Evolutionary conservation across 1,140 invertebrate species (phyloP), one percentile per base, ranked within the genome.

Genomic region (Phymorhynchus buccinoides): DNA sequence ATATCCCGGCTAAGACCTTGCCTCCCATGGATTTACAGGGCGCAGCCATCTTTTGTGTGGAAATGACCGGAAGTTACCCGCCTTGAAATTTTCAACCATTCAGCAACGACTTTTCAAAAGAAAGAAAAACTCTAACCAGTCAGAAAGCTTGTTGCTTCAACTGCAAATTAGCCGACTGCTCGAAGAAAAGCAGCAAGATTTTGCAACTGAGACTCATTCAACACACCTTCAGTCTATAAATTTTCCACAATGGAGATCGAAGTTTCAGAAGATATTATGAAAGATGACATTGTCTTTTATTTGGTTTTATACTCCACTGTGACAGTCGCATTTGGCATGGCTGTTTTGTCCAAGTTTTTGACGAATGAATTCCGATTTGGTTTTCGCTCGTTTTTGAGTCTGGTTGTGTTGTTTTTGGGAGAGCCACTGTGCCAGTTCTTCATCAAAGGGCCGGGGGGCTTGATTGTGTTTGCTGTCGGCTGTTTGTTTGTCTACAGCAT

Each of bases 351-450:
- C 22, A 93, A 92, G 86, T 92, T 93, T 88, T 79, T 93, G 6
- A 92, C 91, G 39, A 91, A 93, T 87, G 91, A 93, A 89, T 91
- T 93, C 85, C 78, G 92, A 80, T 91, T 93, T 85, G 92, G 92
- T 52, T 91, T 93, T 85, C 85, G 92, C 81, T 92, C 92, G 68
- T 87, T 92, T 77, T 86, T 93, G 42, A 92, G 90, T 86, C 88
- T 93, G 39, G 87, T 89, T 39, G 89, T 91, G 35, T 80, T 93
- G 78, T 93, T 93, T 88, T 84, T 92, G 48, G 92, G 92, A 6
- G 92, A 93, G 88, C 92, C 92, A n/a, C 86, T 92, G 78, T 93
- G 92, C 83, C 92, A 93, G 78, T 92, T 93, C 83, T 86, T 93
- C n/a, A 87, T 93, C 71, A 92, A 92, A 85, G 92, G 91, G 22